These are phyloP conservation scores for Myodes glareolus DNA, from an alignment of 2,113 vertebrate species.

Conservation along the genomic window DNA sequence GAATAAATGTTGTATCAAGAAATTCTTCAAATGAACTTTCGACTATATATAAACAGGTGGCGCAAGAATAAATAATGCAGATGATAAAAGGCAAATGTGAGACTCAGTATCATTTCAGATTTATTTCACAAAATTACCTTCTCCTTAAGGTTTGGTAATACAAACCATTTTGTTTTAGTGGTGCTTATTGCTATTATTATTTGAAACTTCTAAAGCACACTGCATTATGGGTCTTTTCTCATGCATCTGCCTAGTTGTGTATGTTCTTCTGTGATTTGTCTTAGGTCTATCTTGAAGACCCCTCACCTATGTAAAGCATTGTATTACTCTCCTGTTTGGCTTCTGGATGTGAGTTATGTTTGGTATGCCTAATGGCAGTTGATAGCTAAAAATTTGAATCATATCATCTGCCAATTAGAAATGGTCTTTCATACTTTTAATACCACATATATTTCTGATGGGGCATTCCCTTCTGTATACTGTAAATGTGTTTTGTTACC, in stretches of 20 bases:
- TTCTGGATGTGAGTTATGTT: not conserved
- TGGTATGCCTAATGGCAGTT: not conserved
- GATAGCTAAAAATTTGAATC: not conserved
- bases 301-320: not conserved
- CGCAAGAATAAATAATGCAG: not conserved
- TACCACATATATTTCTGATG: not conserved
- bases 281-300: too few relatives aligned
- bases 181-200: not conserved
- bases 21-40: not conserved
- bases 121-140: not conserved
- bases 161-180: not conserved
- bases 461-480: too few relatives aligned
- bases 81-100: not conserved
- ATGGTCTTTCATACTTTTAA: not conserved
- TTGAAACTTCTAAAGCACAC: not conserved
- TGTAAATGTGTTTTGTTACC: too few relatives aligned
- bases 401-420: not conserved
- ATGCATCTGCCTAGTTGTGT: not conserved
- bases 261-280: too few relatives aligned
- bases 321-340: too few relatives aligned
- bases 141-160: not conserved
- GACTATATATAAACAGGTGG: not conserved
- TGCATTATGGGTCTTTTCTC: not conserved
- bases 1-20: not conserved
- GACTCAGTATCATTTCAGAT: too few relatives aligned